Percentiles rank a stretch among this genome's conserved stretches.
Conservation (phyloP, 2,797 vertebrate species). For the Poliocrania exsul region DNA sequence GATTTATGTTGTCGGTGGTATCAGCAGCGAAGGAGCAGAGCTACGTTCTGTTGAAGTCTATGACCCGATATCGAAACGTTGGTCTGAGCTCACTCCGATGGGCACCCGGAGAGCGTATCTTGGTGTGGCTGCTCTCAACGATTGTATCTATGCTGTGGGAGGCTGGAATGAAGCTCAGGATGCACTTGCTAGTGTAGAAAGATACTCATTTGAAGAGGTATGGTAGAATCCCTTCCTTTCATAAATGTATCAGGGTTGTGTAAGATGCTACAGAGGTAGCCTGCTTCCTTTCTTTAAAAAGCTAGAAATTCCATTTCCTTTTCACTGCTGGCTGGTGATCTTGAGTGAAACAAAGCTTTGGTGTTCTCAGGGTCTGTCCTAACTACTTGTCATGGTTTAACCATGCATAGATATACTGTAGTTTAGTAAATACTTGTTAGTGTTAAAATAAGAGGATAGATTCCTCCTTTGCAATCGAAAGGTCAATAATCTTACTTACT, state of each 20-base stretch:
- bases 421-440: background rate
- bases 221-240: background rate
- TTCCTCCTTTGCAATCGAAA: background rate
- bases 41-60: conserved; percentile 91
- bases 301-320: background rate
- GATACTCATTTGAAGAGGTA: conserved; percentile 95
- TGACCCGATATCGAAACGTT: conserved; percentile 90
- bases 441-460: background rate
- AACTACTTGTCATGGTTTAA: background rate
- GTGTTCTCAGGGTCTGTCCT: background rate
- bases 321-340: background rate
- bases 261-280: background rate
- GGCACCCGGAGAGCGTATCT: conserved; percentile 89
- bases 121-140: conserved; percentile 91
- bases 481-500: background rate
- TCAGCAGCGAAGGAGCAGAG: conserved; percentile 91
- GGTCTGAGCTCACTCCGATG: conserved; percentile 93
- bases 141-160: conserved; percentile 93
- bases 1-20: conserved; percentile 94
- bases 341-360: background rate
- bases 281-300: background rate
- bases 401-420: background rate
- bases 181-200: conserved; percentile 92
- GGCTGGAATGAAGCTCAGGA: conserved; percentile 95
- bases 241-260: background rate